phyloP scores from a whole-genome alignment of 1,140 invertebrate species.

The Mactra quadrangularis region DNA sequence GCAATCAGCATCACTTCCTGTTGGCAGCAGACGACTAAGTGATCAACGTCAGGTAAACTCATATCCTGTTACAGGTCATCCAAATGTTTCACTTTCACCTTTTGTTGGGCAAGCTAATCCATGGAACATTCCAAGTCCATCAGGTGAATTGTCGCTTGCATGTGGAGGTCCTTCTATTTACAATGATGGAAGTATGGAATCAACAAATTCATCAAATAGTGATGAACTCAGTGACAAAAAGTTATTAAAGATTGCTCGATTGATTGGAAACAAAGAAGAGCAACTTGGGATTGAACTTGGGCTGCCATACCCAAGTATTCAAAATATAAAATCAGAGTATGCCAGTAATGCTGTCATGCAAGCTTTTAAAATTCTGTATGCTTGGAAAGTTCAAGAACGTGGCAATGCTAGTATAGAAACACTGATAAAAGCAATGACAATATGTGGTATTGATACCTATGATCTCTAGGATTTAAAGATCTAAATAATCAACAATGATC shows the following conservation, averaged over 20 bases:
- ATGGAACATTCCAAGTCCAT: no score
- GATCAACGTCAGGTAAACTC: no score
- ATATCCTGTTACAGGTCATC: no score
- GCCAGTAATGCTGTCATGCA: slow-evolving; percentile 18
- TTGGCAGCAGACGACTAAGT: no score
- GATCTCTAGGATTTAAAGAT: neutral
- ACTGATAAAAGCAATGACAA: slow-evolving; percentile 38
- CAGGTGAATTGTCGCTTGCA: no score
- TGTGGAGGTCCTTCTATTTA: neutral
- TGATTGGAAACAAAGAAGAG: slow-evolving; percentile 40
- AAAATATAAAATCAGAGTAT: slow-evolving; percentile 20
- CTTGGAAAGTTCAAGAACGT: slow-evolving; percentile 29
- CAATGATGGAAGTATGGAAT: neutral
- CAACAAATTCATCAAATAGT: neutral
- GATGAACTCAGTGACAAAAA: slow-evolving; percentile 20
- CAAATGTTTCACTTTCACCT: no score
- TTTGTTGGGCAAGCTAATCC: no score
- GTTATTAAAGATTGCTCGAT: slow-evolving; percentile 12
- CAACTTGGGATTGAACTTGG: slow-evolving; percentile 41
- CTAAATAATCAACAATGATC: no score
- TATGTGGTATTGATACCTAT: slow-evolving; percentile 37
- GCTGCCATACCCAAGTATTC: slow-evolving; percentile 14
- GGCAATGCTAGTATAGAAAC: neutral
- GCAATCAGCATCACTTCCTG: no score
- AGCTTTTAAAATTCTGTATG: slow-evolving; percentile 18